Evolutionary conservation across 1,140 invertebrate species (phyloP).

Genomic region (Microplitis mediator): DNA sequence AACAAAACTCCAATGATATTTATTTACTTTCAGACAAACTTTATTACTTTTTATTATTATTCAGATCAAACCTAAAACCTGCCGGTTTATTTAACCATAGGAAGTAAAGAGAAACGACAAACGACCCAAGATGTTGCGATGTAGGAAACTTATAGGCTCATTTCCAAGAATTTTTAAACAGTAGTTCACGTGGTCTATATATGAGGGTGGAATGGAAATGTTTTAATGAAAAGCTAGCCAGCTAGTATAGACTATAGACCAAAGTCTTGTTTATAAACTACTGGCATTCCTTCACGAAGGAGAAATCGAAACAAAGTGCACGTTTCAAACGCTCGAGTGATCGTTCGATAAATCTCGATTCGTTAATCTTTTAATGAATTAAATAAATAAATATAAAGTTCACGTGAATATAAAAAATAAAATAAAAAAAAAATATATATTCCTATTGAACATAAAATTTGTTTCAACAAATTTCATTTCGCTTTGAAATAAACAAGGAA

Average conservation of each 20-base stretch:
- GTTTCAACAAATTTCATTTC: not conserved
- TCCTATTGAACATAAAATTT: not conserved
- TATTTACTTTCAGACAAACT: too few species aligned
- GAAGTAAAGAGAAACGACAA: too few species aligned
- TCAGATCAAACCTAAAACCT: too few species aligned
- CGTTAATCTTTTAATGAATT: not conserved
- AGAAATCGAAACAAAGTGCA: slow-evolving; percentile 2
- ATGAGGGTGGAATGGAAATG: not conserved
- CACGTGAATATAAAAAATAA: not conserved
- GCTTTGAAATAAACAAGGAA: too few species aligned
- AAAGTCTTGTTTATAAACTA: not conserved
- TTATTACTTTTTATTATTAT: too few species aligned
- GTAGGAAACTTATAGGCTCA: not conserved
- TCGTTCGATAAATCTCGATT: not conserved
- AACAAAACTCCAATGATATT: too few species aligned
- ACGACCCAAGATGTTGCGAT: too few species aligned
- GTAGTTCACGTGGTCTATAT: slow-evolving; percentile 10
- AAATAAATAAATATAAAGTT: not conserved
- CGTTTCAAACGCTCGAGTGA: not conserved
- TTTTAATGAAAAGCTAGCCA: not conserved
- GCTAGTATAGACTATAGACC: not conserved
- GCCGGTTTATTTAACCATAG: too few species aligned
- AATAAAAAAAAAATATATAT: not conserved
- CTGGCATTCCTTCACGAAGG: slow-evolving; percentile 22
- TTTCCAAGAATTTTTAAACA: not conserved